Evolutionary conservation across 2,888 invertebrate genomes (phyloP).

Genomic region (Podabrus alpinus): DNA sequence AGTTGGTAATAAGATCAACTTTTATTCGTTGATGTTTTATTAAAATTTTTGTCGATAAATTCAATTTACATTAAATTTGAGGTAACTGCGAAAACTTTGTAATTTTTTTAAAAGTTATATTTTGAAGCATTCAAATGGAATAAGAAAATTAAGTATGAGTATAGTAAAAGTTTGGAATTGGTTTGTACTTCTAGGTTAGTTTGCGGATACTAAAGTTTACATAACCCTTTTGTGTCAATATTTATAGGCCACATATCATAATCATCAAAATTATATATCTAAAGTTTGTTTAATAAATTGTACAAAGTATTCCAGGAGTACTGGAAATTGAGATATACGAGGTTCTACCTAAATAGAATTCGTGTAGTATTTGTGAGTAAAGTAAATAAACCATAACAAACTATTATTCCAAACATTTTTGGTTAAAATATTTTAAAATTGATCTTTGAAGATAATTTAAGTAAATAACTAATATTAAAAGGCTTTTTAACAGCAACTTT

Average conservation of each 20-base stretch:
- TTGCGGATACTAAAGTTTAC: slow-evolving; percentile 4
- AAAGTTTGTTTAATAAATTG: background rate
- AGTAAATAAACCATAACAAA: too few relatives aligned
- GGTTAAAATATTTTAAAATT: too few relatives aligned
- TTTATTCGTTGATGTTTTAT: slow-evolving; percentile 11
- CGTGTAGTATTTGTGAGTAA: too few relatives aligned
- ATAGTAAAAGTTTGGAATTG: background rate
- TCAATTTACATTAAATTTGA: background rate
- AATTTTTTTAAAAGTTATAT: background rate
- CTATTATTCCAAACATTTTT: too few relatives aligned
- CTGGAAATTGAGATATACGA: background rate
- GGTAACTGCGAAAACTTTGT: background rate
- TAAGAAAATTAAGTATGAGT: background rate
- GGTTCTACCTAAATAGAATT: too few relatives aligned
- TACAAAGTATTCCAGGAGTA: background rate
- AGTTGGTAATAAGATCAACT: slow-evolving; percentile 13
- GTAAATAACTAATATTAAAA: too few relatives aligned
- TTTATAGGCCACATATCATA: slow-evolving; percentile 10
- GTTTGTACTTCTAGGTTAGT: slow-evolving; percentile 5
- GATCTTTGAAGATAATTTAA: too few relatives aligned
- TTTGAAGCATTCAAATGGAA: background rate
- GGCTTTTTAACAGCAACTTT: too few relatives aligned
- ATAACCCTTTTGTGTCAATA: slow-evolving; percentile 5
- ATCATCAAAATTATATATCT: slow-evolving; percentile 4
- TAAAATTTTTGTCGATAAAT: background rate